phyloP scores from a whole-genome alignment of 1,140 invertebrate species.

The Ladona fulva region DNA sequence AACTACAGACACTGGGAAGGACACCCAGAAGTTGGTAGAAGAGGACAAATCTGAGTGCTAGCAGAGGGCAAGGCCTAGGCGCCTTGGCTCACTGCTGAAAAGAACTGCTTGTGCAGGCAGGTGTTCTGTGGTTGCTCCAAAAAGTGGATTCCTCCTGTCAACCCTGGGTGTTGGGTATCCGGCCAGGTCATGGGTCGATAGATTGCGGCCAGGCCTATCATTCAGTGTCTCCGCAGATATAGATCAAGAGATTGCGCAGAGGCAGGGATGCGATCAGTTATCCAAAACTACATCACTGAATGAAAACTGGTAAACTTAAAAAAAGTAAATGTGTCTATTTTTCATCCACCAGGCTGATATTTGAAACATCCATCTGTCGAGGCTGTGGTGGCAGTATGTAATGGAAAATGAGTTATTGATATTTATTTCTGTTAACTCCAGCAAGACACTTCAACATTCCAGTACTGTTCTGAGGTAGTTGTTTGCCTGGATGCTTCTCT shows the following conservation, averaged over 20 bases:
- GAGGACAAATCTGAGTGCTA: constrained; percentile 65
- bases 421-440: not conserved
- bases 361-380: not conserved
- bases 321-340: not conserved
- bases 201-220: not conserved
- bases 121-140: not conserved
- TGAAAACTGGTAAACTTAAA: not conserved
- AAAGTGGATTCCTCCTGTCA: not conserved
- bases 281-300: not conserved
- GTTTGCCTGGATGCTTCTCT: not conserved
- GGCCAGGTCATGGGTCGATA: not conserved
- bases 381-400: not conserved
- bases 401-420: not conserved
- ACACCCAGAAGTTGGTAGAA: constrained; percentile 80
- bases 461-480: not conserved
- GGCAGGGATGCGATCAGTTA: not conserved
- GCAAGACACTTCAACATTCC: not conserved
- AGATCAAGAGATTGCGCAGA: not conserved
- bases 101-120: not conserved
- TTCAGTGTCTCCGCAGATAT: not conserved
- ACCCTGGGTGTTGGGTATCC: not conserved
- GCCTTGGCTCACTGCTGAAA: not conserved
- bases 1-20: constrained; percentile 77
- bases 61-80: constrained; percentile 10
- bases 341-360: not conserved